phyloP scores from a whole-genome alignment of 2,113 vertebrate genomes.

The Leucosticte australis region DNA sequence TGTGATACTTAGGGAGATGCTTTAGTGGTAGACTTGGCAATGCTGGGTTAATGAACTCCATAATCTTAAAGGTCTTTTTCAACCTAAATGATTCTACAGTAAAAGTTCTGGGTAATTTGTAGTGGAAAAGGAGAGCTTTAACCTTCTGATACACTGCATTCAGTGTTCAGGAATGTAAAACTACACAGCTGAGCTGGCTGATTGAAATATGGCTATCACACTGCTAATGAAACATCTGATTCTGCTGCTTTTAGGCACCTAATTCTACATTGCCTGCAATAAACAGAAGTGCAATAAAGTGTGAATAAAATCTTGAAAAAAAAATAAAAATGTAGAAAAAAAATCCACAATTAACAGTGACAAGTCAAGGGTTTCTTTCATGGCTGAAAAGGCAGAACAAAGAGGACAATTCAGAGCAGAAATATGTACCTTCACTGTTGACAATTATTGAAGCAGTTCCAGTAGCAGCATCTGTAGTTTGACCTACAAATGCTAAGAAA shows the following conservation, averaged over 20 bases:
- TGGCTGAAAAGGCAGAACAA: constrained; percentile 10
- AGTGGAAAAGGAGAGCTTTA: not conserved
- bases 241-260: not conserved
- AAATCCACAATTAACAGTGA: not conserved
- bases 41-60: not conserved
- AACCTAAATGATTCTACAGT: not conserved
- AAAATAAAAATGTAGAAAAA: not conserved
- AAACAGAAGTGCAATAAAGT: not conserved
- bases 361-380: not conserved
- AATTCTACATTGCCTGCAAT: not conserved
- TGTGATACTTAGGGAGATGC: not conserved
- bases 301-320: not conserved
- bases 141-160: not conserved
- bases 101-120: not conserved
- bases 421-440: constrained; percentile 86
- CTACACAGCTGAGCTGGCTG: not conserved
- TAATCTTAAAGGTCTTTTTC: not conserved
- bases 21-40: not conserved
- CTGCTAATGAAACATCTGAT: not conserved
- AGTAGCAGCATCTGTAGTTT: constrained; percentile 87
- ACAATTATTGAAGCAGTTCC: constrained; percentile 93
- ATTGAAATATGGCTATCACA: not conserved
- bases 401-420: not conserved
- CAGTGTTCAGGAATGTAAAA: not conserved
- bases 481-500: constrained; percentile 85